Evolutionary conservation across 2,797 vertebrate genomes (phyloP).

Genomic region (Karalla daura): DNA sequence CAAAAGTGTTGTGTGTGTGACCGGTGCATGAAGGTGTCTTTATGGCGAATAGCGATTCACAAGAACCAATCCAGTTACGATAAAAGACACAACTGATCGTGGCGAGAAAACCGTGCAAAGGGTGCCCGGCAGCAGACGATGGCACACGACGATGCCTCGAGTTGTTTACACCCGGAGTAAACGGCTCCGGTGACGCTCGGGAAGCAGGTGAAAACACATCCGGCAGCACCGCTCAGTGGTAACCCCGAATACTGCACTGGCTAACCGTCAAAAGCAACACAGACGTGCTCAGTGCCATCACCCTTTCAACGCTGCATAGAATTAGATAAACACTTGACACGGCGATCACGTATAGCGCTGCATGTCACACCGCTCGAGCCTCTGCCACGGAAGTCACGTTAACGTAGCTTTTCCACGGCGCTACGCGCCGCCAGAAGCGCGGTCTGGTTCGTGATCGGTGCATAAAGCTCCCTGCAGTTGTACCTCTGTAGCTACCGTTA

Average conservation of each 20-base stretch:
- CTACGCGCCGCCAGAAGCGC: not conserved
- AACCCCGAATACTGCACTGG: slow-evolving; percentile 34
- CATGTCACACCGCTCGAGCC: not conserved
- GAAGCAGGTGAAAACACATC: not conserved
- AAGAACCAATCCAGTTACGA: too few relatives aligned
- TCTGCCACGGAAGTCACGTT: not conserved
- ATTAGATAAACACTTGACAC: not conserved
- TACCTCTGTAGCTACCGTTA: slow-evolving; percentile 26
- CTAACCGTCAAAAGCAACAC: slow-evolving; percentile 56
- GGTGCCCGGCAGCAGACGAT: too few relatives aligned
- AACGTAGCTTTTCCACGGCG: not conserved
- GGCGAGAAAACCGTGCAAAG: too few relatives aligned
- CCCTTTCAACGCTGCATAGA: not conserved
- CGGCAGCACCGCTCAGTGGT: slow-evolving; percentile 61
- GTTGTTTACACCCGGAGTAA: slow-evolving; percentile 8
- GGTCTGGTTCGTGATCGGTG: slow-evolving; percentile 5
- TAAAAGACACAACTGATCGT: too few relatives aligned
- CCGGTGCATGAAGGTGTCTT: too few relatives aligned
- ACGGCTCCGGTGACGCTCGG: not conserved
- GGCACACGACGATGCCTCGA: slow-evolving; percentile 5
- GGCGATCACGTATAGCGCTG: fast-evolving
- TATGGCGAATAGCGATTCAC: too few relatives aligned
- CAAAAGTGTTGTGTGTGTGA: too few relatives aligned
- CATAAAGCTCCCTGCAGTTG: slow-evolving; percentile 3
- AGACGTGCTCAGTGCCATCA: slow-evolving; percentile 18